Evolutionary conservation across 2,888 invertebrate species (phyloP).

Genomic region (Zygogramma bicolorata): DNA sequence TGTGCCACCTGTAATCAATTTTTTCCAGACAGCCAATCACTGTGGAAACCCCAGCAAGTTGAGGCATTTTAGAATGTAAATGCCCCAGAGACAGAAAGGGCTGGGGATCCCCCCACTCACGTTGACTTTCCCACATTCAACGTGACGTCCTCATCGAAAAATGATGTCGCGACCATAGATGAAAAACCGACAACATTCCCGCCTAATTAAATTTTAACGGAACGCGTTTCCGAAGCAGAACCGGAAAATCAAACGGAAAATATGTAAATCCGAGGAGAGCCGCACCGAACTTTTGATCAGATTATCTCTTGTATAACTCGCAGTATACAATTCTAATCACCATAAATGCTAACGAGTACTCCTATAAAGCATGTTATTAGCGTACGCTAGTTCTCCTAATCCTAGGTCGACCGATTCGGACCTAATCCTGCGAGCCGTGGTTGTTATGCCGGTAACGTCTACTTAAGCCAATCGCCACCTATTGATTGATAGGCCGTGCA

Average conservation of each 20-base stretch:
- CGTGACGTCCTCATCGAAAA: not conserved
- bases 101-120: not conserved
- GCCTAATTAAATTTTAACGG: slow-evolving; percentile 10
- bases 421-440: slow-evolving; percentile 20
- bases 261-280: slow-evolving; percentile 26
- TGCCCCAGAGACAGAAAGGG: not conserved
- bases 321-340: slow-evolving; percentile 52
- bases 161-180: not conserved
- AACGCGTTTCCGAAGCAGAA: not conserved
- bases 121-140: not conserved
- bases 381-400: slow-evolving; percentile 50
- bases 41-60: no score
- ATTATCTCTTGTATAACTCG: slow-evolving; percentile 51
- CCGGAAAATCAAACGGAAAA: slow-evolving; percentile 16
- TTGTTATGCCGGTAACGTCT: slow-evolving; percentile 10
- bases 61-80: no score
- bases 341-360: slow-evolving; percentile 50
- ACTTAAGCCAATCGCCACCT: slow-evolving; percentile 26
- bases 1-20: no score
- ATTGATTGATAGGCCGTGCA: slow-evolving; percentile 10
- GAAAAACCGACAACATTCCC: no score
- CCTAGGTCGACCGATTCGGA: slow-evolving; percentile 28
- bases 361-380: slow-evolving; percentile 57
- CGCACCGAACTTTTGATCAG: slow-evolving; percentile 37
- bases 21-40: no score